phyloP scores from a whole-genome alignment of 2,888 invertebrate species.

The Alentia gelatinosa region DNA sequence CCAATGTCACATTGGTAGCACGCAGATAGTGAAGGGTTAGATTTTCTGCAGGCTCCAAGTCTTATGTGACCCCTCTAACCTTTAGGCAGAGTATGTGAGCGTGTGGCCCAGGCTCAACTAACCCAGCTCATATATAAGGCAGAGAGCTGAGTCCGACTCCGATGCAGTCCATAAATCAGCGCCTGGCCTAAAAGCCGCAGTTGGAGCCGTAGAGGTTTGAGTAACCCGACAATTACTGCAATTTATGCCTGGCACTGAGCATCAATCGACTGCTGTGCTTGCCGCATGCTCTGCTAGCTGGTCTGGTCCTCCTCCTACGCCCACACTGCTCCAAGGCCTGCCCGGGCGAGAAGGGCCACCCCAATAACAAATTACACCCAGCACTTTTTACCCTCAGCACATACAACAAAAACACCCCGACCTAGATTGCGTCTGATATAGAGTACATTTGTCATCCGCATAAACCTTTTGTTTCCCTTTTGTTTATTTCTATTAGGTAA shows the following conservation, averaged over 20 bases:
- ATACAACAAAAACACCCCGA: too few relatives aligned
- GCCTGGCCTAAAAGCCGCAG: background rate
- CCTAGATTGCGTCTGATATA: background rate
- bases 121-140: background rate
- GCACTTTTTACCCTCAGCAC: background rate
- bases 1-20: too few relatives aligned
- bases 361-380: background rate
- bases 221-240: slow-evolving; percentile 16
- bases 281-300: background rate
- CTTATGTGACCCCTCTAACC: too few relatives aligned
- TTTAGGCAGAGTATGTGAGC: too few relatives aligned
- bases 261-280: background rate
- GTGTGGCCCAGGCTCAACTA: too few relatives aligned
- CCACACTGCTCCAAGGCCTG: background rate
- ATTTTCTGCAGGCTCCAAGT: too few relatives aligned
- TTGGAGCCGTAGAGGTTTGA: background rate
- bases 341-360: background rate
- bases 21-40: too few relatives aligned
- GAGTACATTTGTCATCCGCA: background rate
- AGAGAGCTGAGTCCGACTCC: background rate
- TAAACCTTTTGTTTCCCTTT: background rate
- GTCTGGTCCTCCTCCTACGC: background rate
- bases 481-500: background rate
- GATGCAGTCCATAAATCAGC: background rate
- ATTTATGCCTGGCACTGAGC: background rate